These are phyloP conservation scores for Scaptomyza reducta DNA, from an alignment of 2,888 invertebrate species.

Conservation along the genomic window DNA sequence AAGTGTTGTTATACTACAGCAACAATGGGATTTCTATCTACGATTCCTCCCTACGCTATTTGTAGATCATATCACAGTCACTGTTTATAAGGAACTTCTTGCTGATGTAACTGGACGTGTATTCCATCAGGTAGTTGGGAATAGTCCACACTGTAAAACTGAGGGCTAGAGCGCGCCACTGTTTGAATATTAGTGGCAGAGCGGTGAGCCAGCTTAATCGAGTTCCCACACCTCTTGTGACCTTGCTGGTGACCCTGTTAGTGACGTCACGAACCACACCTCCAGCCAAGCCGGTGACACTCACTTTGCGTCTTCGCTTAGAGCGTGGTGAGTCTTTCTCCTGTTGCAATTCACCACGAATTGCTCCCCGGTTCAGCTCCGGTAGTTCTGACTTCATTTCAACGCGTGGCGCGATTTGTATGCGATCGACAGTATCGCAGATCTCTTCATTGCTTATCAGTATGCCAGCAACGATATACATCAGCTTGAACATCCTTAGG, in stretches of 20 bases:
- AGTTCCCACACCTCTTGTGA: constrained; percentile 48
- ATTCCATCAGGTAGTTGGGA: constrained; percentile 73
- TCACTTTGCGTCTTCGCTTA: constrained; percentile 51
- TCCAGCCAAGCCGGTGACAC: constrained; percentile 58
- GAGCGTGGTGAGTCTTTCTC: constrained; percentile 24
- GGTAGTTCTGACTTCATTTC: constrained; percentile 63
- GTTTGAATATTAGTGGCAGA: constrained; percentile 48
- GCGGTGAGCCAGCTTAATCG: constrained; percentile 68
- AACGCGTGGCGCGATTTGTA: constrained; percentile 80
- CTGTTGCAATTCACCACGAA: neutral
- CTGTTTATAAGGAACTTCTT: constrained; percentile 74
- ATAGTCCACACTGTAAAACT: constrained; percentile 79
- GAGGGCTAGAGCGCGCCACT: constrained; percentile 56
- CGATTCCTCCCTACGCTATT: constrained; percentile 28
- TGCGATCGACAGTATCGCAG: constrained; percentile 82
- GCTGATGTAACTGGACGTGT: constrained; percentile 71
- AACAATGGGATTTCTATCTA: neutral
- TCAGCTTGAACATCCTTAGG: constrained; percentile 82
- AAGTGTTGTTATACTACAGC: neutral
- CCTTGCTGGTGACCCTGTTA: constrained; percentile 49
- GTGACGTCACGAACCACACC: constrained; percentile 62
- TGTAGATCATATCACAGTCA: constrained; percentile 83
- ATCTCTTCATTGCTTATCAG: constrained; percentile 82
- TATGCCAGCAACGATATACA: constrained; percentile 83
- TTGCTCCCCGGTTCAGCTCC: constrained; percentile 1